phyloP scores from a whole-genome alignment of 2,888 invertebrate species.

The Phania funesta region DNA sequence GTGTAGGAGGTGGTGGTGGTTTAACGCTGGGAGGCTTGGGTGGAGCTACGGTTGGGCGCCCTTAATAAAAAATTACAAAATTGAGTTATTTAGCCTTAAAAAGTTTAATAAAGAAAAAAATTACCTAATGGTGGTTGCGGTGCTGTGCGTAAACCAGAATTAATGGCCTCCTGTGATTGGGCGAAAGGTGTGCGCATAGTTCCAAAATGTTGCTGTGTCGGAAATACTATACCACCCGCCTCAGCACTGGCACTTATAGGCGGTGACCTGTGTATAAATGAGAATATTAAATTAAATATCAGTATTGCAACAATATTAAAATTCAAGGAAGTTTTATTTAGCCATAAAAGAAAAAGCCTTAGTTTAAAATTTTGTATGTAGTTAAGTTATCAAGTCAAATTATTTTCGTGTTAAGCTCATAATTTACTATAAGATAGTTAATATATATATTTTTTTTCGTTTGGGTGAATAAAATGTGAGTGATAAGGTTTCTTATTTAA shows the following conservation, averaged over 20 bases:
- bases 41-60: conserved; percentile 78
- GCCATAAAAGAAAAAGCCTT: conserved; percentile 24
- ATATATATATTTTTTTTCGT: background rate
- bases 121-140: conserved; percentile 79
- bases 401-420: background rate
- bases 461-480: conserved; percentile 2
- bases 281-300: background rate
- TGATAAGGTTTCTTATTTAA: conserved; percentile 30
- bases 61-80: conserved; percentile 67
- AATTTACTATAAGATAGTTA: background rate
- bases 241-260: conserved; percentile 76
- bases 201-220: conserved; percentile 79
- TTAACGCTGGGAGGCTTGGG: conserved; percentile 78
- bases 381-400: background rate
- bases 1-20: conserved; percentile 80
- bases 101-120: background rate
- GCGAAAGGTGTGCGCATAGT: conserved; percentile 78
- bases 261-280: conserved; percentile 76
- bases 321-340: conserved; percentile 4
- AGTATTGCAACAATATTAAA: background rate
- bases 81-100: background rate
- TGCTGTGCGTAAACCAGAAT: conserved; percentile 75
- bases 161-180: conserved; percentile 77
- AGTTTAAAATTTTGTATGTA: conserved; percentile 16
- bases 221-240: conserved; percentile 76